Evolutionary conservation across 2,113 vertebrate species (phyloP), one percentile per base, ranked within the genome.

Genomic region (Cettia cetti): DNA sequence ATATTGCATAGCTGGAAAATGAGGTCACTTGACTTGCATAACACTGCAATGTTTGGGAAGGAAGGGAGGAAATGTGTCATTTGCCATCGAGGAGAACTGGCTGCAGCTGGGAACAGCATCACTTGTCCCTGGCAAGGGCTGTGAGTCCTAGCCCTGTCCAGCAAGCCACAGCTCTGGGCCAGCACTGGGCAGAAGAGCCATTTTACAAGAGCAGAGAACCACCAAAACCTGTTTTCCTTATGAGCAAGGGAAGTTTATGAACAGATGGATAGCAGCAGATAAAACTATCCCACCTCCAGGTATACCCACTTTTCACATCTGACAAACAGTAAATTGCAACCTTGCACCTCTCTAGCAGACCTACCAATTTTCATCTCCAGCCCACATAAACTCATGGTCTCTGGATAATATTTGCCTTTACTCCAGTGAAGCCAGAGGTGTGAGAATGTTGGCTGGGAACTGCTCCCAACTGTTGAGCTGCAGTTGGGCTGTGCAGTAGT

Each of bases 1-100:
- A 84, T 97, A 97, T 98, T 98, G 98, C 98, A 98, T 98, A 98
- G 98, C 97, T 98, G 97, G 96, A 97, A 91, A 98, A 98, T 89
- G 98, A 98, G 98, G 98, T 98, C 97, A 98, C 96, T 96, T 98
- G 87, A 96, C 98, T 98, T 98, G 97, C 96, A 97, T 98, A 97
- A 97, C 95, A 97, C 96, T 97, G 97, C 97, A 97, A 94, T 24
- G 16, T 92, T 90, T 80, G 89, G 80, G 96, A 80, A 64, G 89
- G 91, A 42, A 83, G 61, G 86, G 95, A 76, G 66, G 59, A 47
- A 61, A 86, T 0, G 28, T 86, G 95, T 75, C 91, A 31, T 82
- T 91, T 96, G 92, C 90, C 94, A 90, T 11, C 3, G 12, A 76
- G 70, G 65, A 97, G 90, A 83, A 86, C 49, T 45, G 79, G 81